Evolutionary conservation across 2,888 invertebrate genomes (phyloP).

Genomic region (Masnerella sp.): DNA sequence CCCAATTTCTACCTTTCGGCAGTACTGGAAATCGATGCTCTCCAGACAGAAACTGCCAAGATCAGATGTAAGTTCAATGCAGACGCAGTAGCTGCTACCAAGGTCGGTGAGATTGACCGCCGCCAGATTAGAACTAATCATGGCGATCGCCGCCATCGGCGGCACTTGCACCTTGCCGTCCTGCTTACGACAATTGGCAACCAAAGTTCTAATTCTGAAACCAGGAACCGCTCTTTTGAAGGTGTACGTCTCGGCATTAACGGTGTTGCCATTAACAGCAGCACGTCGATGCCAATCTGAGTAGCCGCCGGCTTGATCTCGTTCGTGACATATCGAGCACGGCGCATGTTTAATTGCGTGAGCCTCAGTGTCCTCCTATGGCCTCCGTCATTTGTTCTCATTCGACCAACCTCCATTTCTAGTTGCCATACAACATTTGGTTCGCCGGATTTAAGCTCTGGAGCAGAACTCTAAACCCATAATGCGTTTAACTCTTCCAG

Average conservation of each 20-base stretch:
- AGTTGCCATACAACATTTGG: too few relatives aligned
- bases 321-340: slow-evolving; percentile 13
- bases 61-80: neutral
- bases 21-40: neutral
- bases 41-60: neutral
- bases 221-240: neutral
- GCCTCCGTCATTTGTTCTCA: neutral
- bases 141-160: slow-evolving; percentile 17
- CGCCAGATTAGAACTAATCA: neutral
- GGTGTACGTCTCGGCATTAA: slow-evolving; percentile 35
- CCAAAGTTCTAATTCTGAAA: neutral
- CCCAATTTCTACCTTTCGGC: neutral
- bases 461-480: too few relatives aligned
- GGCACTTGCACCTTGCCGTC: neutral
- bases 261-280: slow-evolving; percentile 29
- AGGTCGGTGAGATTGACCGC: neutral
- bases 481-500: too few relatives aligned
- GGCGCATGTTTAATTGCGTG: slow-evolving; percentile 30
- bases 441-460: too few relatives aligned
- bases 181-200: neutral
- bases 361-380: neutral
- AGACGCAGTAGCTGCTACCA: neutral
- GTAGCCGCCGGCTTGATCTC: neutral
- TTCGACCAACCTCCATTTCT: too few relatives aligned
- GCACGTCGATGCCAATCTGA: neutral